Conservation (phyloP, 53 echinoderm and acorn worm genomes). For the Zoroaster sp. region DNA sequence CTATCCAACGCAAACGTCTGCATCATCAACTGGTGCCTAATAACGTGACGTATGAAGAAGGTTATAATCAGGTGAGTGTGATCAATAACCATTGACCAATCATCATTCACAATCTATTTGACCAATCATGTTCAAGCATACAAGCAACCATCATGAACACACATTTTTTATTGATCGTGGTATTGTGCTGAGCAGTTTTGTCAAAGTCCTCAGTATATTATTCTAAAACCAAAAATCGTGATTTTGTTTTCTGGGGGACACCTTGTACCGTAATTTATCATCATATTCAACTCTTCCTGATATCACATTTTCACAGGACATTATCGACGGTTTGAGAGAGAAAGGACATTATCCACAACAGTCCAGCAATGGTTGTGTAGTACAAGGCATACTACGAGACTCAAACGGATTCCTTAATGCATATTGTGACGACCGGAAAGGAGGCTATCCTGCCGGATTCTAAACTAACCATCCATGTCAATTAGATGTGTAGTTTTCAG, state of each 20-base stretch:
- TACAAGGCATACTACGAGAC: slow-evolving; percentile 77
- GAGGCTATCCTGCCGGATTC: slow-evolving; percentile 76
- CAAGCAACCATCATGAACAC: not conserved
- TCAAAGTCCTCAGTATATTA: not conserved
- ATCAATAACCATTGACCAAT: not conserved
- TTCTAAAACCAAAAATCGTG: not conserved
- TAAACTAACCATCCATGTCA: too few relatives aligned
- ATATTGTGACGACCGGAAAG: slow-evolving; percentile 83
- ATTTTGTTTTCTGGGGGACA: not conserved
- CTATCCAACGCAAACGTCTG: slow-evolving; percentile 44
- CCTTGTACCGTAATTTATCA: not conserved
- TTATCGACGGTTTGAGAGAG: slow-evolving; percentile 65
- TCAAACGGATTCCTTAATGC: slow-evolving; percentile 72
- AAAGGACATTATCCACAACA: slow-evolving; percentile 64
- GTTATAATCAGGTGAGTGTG: slow-evolving; percentile 51
- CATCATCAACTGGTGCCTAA: slow-evolving; percentile 76
- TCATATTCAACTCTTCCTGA: too few relatives aligned
- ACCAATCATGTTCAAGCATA: not conserved
- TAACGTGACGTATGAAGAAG: slow-evolving; percentile 35
- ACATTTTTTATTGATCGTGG: not conserved
- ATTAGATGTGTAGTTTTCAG: too few relatives aligned
- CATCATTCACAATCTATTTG: not conserved
- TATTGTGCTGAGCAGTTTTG: not conserved
- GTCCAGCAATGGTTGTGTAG: slow-evolving; percentile 5
- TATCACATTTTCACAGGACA: slow-evolving; percentile 35